Percentiles rank a stretch among this genome's conserved stretches.
Conservation (phyloP, 2,113 vertebrate genomes). For the Notarius quadriscutis region DNA sequence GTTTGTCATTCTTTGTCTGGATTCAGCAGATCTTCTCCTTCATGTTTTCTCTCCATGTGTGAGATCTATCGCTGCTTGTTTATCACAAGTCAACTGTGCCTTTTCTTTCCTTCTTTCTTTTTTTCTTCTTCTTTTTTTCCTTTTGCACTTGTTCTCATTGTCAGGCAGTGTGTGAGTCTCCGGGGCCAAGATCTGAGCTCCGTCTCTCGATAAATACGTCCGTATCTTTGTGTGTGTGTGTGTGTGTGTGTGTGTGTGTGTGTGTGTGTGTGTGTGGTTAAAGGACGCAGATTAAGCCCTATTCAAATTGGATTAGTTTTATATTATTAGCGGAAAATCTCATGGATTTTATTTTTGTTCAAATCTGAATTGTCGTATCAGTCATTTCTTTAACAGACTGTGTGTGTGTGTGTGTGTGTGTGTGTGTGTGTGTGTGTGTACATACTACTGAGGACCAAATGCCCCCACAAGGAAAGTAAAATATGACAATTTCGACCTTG, state of each 20-base stretch:
- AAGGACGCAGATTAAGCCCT: neutral
- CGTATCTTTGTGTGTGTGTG: no score
- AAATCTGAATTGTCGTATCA: neutral
- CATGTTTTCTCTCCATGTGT: neutral
- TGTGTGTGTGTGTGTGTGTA: neutral
- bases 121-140: neutral
- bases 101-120: neutral
- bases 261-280: constrained; percentile 46
- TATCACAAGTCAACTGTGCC: neutral
- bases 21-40: neutral
- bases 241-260: constrained; percentile 49
- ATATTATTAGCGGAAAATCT: neutral
- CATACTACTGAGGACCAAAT: no score
- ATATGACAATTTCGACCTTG: no score
- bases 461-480: no score
- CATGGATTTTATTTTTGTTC: neutral
- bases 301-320: neutral
- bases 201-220: constrained; percentile 17
- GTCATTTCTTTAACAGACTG: no score
- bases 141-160: neutral
- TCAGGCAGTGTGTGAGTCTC: neutral
- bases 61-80: constrained; percentile 2
- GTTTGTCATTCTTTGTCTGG: neutral
- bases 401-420: no score
- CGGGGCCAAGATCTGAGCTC: constrained; percentile 6